Conservation (phyloP, 1,140 invertebrate species). For the Tetragnatha versicolor region DNA sequence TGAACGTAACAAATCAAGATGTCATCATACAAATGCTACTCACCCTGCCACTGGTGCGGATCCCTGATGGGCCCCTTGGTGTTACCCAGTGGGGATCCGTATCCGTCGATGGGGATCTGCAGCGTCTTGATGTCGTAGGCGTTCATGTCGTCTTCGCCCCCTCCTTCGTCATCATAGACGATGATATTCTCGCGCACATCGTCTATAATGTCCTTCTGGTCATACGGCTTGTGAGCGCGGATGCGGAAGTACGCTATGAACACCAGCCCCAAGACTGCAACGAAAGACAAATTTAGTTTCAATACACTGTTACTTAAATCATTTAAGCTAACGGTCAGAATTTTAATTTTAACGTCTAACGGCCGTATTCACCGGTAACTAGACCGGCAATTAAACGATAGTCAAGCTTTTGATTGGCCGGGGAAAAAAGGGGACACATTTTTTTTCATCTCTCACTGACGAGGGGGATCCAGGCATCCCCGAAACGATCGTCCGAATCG, state of each 20-base stretch:
- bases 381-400: too few species aligned
- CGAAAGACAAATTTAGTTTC: not conserved
- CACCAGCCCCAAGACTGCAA: constrained; percentile 77
- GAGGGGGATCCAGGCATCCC: too few species aligned
- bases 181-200: constrained; percentile 99
- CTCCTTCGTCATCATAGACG: constrained; percentile 97
- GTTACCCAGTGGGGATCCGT: constrained; percentile 54
- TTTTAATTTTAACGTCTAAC: too few species aligned
- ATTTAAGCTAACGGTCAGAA: not conserved
- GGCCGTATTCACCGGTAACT: too few species aligned
- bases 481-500: too few species aligned
- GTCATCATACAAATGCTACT: constrained; percentile 1
- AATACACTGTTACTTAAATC: not conserved
- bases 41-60: constrained; percentile 49
- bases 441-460: too few species aligned
- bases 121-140: constrained; percentile 96
- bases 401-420: too few species aligned
- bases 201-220: constrained; percentile 93
- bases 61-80: constrained; percentile 53
- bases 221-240: constrained; percentile 73
- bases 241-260: constrained; percentile 93
- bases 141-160: constrained; percentile 97
- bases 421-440: too few species aligned
- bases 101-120: constrained; percentile 83
- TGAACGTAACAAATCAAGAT: too few species aligned